These are phyloP conservation scores for Dolichoris vasculosae DNA, from an alignment of 1,140 invertebrate genomes.

Conservation along the genomic window DNA sequence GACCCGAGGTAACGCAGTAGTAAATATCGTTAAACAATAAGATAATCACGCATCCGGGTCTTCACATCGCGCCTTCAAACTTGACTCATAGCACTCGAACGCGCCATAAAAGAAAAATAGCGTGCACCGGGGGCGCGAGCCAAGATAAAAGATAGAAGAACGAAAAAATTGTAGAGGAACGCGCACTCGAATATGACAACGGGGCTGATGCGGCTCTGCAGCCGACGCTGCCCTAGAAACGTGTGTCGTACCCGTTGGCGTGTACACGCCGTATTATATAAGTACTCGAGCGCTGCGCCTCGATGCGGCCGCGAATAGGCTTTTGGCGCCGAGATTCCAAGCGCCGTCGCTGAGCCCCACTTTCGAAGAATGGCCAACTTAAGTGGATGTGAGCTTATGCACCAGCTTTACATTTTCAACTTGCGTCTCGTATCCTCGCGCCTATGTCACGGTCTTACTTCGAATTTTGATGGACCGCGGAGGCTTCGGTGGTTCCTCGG, in stretches of 20 bases:
- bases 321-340: slow-evolving; percentile 18
- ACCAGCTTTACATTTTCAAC: background rate
- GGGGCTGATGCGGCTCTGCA: background rate
- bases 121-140: background rate
- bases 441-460: too few species aligned
- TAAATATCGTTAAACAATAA: background rate
- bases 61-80: background rate
- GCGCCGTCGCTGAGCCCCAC: background rate
- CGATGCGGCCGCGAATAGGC: slow-evolving; percentile 12
- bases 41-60: background rate
- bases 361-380: background rate
- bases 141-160: background rate
- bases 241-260: background rate
- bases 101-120: too few species aligned
- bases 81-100: background rate
- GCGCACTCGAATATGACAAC: background rate
- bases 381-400: background rate
- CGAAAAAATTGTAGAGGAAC: background rate
- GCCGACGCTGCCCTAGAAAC: background rate
- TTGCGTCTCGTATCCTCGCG: background rate
- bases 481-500: too few species aligned
- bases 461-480: too few species aligned
- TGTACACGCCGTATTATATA: slow-evolving; percentile 24
- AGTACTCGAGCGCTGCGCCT: background rate
- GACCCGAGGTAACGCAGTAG: background rate